These are phyloP conservation scores for Hydrozoanthus gracilis DNA, from an alignment of 92 coral and sea anemone genomes.

Conservation along the genomic window DNA sequence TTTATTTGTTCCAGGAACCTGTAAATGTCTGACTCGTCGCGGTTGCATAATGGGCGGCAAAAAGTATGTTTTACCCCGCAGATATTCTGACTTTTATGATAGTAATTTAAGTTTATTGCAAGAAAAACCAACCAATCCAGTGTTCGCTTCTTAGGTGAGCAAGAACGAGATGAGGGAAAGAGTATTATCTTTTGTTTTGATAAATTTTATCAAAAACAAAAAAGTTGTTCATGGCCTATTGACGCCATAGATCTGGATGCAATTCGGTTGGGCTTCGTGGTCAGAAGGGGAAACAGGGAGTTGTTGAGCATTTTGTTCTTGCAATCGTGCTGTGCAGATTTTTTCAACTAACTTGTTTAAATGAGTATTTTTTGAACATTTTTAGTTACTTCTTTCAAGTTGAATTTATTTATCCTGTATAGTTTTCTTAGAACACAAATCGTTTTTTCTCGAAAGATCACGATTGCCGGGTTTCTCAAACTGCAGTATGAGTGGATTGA, in stretches of 20 bases:
- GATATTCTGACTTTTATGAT: background rate
- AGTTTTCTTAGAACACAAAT: background rate
- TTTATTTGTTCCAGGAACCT: slow-evolving; percentile 47
- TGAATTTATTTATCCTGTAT: background rate
- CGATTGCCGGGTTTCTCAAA: slow-evolving; percentile 79
- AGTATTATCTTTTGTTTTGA: too few species aligned
- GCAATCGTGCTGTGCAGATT: too few species aligned
- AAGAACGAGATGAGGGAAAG: too few species aligned
- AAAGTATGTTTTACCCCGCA: slow-evolving; percentile 49
- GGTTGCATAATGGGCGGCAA: slow-evolving; percentile 88
- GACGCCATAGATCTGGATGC: too few species aligned
- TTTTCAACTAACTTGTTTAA: too few species aligned
- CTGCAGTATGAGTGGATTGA: slow-evolving; percentile 67
- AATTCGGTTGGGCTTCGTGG: too few species aligned
- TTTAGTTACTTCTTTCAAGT: background rate
- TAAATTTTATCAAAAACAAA: too few species aligned
- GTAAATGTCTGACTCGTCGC: slow-evolving; percentile 76
- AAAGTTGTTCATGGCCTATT: too few species aligned
- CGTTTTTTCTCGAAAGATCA: slow-evolving; percentile 42
- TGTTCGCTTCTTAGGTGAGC: too few species aligned
- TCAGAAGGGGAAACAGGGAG: too few species aligned
- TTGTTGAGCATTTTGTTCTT: too few species aligned
- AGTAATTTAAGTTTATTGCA: background rate
- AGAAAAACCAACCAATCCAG: background rate
- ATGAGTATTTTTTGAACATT: background rate